Evolutionary conservation across 2,888 invertebrate species (phyloP), one percentile per base, ranked within the genome.

Genomic region (Drosophila formosana): DNA sequence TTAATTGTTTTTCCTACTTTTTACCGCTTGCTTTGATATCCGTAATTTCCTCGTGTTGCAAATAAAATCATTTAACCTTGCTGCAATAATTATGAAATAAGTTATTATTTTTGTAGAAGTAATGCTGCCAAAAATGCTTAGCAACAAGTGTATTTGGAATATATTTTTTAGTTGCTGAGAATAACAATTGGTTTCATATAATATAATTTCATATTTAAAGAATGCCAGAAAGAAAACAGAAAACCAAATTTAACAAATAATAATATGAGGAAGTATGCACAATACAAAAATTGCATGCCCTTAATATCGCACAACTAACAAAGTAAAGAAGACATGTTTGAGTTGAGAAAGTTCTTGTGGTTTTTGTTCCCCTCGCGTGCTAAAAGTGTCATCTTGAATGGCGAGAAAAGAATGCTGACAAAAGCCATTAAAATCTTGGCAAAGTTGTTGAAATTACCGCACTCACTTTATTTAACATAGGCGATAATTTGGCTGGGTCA

Each of bases 401-500:
- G 34, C 37, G 25, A 56, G 11, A 41, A 26, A 55, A 30, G 52
- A 49, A 4, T 53, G 50, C 47, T 41, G 4, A 25, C 25, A 46
- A 11, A 9, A 26, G 41, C 9, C 9, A 11, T 26, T n/a, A 28
- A 37, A 67, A 51, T 70, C 53, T 62, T 68, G 28, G n/a, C 56
- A 62, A 66, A 71, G 63, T 72, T 74, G 65, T 72, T 55, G 39
- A 61, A 71, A 64, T 57, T 76, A 51, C 70, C 67, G 66, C 75
- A 75, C 32, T 53, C 66, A 78, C 57, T 37, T 32, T 52, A 45
- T 34, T 70, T 52, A 50, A 56, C 28, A 46, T 49, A 50, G 71
- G 67, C 72, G 72, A 60, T 72, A 74, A 82, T 74, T 79, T 72
- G 66, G 72, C 56, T 62, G 61, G 63, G 73, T 74, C 78, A 75